Evolutionary conservation across 1,140 invertebrate species (phyloP).

Genomic region (Drosophila sp.): DNA sequence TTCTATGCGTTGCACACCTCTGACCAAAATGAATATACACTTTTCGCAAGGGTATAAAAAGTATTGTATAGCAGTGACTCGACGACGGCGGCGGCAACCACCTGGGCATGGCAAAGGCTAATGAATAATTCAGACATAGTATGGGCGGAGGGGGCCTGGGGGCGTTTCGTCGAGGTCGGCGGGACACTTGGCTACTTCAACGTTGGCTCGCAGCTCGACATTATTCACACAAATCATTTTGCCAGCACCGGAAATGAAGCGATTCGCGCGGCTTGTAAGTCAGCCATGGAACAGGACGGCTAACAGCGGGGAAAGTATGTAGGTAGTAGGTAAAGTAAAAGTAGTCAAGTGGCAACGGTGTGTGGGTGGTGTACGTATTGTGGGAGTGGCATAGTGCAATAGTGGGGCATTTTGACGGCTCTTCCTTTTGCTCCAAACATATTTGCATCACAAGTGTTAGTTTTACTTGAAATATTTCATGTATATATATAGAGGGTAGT

Average conservation of each 20-base stretch:
- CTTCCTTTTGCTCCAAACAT: background rate
- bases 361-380: background rate
- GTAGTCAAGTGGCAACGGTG: background rate
- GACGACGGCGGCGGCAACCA: conserved; percentile 26
- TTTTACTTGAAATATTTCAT: conserved; percentile 12
- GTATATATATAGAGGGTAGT: background rate
- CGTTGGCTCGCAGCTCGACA: conserved; percentile 38
- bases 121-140: conserved; percentile 70
- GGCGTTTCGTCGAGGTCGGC: background rate
- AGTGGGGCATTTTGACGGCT: background rate
- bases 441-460: conserved; percentile 50
- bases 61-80: conserved; percentile 46
- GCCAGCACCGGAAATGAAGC: conserved; percentile 70
- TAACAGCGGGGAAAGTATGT: background rate
- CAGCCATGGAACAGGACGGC: conserved; percentile 2
- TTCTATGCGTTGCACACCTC: too few species aligned
- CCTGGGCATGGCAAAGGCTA: conserved; percentile 35
- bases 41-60: too few species aligned
- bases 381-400: too few species aligned
- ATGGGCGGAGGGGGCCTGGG: background rate
- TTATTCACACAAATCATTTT: conserved; percentile 78
- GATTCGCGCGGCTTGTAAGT: conserved; percentile 57
- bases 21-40: too few species aligned
- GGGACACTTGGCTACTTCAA: conserved; percentile 42
- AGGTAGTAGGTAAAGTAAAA: background rate